A percentile compares a stretch with the other conserved stretches of the same genome.
phyloP scores from a whole-genome alignment of 2,797 vertebrate species.

The Hephaestus fuliginosus region DNA sequence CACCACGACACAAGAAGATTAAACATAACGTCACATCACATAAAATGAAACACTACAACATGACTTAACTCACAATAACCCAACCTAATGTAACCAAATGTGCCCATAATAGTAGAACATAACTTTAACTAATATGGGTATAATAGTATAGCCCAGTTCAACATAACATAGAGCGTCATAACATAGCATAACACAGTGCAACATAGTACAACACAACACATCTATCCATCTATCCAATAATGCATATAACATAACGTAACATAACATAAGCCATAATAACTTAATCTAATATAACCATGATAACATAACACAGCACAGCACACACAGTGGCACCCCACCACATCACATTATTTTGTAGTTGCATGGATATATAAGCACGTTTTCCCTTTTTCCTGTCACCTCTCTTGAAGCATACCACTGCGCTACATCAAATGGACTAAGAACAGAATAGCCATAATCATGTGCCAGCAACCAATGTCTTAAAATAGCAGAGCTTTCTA shows the following conservation, averaged over 20 bases:
- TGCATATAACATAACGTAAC: background rate
- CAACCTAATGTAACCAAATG: too few species aligned
- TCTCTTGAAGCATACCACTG: constrained; percentile 27
- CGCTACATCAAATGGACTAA: constrained; percentile 51
- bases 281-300: background rate
- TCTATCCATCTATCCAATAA: too few species aligned
- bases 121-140: too few species aligned
- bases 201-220: background rate
- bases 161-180: background rate
- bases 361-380: background rate
- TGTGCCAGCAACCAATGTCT: constrained; percentile 66
- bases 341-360: background rate
- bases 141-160: background rate
- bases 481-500: constrained; percentile 75
- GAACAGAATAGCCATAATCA: constrained; percentile 61
- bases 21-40: background rate
- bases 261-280: background rate
- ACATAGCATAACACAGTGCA: background rate
- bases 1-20: background rate
- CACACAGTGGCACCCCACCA: background rate
- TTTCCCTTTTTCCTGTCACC: background rate
- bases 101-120: too few species aligned
- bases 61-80: background rate
- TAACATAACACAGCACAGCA: background rate
- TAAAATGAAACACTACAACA: background rate